Evolutionary conservation across 1,140 invertebrate genomes (phyloP).

Genomic region (Antheraea mylitta): DNA sequence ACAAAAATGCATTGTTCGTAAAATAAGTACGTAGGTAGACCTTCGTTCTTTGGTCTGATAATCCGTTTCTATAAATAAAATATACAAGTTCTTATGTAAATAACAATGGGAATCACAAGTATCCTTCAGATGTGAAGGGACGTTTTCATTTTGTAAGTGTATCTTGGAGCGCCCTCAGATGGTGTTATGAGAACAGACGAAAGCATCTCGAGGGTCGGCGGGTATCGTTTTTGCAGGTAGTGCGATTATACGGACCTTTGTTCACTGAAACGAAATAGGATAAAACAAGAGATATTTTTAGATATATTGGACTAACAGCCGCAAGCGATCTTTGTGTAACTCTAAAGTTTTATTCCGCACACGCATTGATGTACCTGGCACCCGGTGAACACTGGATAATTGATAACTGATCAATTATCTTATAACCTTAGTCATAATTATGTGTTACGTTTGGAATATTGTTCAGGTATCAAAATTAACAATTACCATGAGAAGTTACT

Average conservation of each 20-base stretch:
- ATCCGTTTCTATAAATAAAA: background rate
- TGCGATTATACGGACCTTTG: background rate
- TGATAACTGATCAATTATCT: no score
- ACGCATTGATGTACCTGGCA: no score
- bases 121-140: background rate
- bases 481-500: no score
- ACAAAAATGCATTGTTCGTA: no score
- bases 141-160: background rate
- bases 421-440: no score
- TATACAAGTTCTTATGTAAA: background rate
- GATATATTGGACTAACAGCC: background rate
- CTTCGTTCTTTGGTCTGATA: no score
- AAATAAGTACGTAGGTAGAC: no score
- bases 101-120: background rate
- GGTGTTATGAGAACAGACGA: background rate
- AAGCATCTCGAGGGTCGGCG: conserved; percentile 1
- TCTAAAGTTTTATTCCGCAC: no score
- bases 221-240: conserved; percentile 1
- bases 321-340: no score
- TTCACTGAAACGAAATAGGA: background rate
- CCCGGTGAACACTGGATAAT: no score
- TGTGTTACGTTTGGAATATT: no score
- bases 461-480: no score
- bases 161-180: background rate
- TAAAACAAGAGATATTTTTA: background rate